Evolutionary conservation across 2,888 invertebrate species (phyloP).

Genomic region (Tipula confusa): DNA sequence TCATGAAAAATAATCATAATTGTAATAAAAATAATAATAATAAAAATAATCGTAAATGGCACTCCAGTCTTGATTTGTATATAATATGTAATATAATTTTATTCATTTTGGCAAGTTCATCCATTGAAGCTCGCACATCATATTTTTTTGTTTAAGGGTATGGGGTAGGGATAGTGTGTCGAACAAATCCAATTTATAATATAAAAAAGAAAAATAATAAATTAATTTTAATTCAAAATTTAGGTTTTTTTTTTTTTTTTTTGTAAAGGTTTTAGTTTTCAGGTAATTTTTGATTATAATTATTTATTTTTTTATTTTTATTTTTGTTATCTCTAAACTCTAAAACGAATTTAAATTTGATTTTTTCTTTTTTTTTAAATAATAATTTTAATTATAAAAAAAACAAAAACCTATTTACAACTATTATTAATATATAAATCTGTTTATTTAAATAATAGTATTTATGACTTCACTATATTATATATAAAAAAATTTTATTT

Average conservation of each 20-base stretch:
- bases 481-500: too few species aligned
- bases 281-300: constrained; percentile 15
- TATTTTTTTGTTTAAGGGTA: neutral
- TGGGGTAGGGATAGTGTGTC: neutral
- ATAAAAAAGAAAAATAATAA: neutral
- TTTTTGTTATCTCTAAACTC: neutral
- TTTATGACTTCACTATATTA: neutral
- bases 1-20: neutral
- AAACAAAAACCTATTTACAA: neutral
- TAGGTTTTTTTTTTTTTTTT: too few species aligned
- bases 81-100: neutral
- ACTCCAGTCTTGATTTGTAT: constrained; percentile 15
- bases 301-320: neutral
- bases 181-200: neutral
- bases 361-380: neutral
- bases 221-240: neutral
- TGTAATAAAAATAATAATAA: neutral
- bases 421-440: neutral
- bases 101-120: neutral
- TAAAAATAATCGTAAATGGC: constrained; percentile 12
- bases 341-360: neutral
- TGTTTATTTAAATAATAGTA: neutral
- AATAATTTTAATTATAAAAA: neutral
- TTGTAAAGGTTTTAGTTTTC: neutral
- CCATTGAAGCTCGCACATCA: neutral